Evolutionary conservation across 2,888 invertebrate species (phyloP), one percentile per base, ranked within the genome.

Genomic region (Rhamnusium bicolor): DNA sequence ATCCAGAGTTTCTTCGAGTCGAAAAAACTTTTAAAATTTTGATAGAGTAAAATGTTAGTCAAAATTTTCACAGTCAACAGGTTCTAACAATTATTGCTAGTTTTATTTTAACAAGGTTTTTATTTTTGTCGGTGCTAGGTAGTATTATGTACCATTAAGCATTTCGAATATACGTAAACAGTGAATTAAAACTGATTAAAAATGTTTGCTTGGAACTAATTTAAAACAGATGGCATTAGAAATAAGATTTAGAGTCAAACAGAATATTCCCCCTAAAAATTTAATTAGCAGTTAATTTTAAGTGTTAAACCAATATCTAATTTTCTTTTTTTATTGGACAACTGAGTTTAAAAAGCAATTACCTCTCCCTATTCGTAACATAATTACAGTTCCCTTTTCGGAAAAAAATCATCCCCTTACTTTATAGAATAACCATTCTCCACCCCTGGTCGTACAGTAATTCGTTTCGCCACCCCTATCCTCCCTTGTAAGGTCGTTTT

Each of bases 311-410:
- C 73, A 71, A 76, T 72, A 71, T 76, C 76, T 69, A 71, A 76
- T 76, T 69, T 77, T 75, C 72, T 76, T 76, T 81, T 81, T 79
- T 79, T 74, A 80, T 79, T 78, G 80, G 78, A 78, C 79, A 73
- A 79, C 82, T 81, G 81, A 84, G 83, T 86, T 87, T 87, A 86
- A 87, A 87, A 87, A 86, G 85, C 86, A 87, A 87, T 87, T 87
- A 86, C 85, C 84, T 80, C 83, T 85, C 84, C 82, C 81, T 79
- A 79, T 83, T 81, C 81, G 84, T 85, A 86, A 86, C 84, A 85
- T 85, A 87, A 87, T 87, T 86, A 86, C 85, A 76, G 83, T 82
- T 82, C 84, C 83, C 82, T 80, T 79, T 80, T 73, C 73, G 72
- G 46, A 75, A 83, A 85, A 85, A 82, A 82, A 81, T 83, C 84